A percentile compares a stretch with the other conserved stretches of the same genome.
phyloP scores from a whole-genome alignment of 2,888 invertebrate genomes.

The Orgyia antiqua region DNA sequence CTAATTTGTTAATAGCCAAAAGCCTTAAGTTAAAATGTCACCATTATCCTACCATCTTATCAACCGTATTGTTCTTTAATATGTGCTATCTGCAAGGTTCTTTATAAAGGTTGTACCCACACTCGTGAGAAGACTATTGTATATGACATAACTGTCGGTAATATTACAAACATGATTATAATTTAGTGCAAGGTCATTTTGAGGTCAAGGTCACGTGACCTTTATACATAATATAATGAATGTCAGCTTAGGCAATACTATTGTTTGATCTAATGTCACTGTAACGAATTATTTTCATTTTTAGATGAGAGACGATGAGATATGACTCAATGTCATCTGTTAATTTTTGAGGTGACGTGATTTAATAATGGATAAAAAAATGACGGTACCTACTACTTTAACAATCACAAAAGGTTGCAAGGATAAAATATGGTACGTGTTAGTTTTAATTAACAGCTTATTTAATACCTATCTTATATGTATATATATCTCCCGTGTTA shows the following conservation, averaged over 20 bases:
- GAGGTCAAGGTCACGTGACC: slow-evolving; percentile 40
- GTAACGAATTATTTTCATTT: slow-evolving; percentile 19
- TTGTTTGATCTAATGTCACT: slow-evolving; percentile 24
- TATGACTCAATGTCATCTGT: background rate
- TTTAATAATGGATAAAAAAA: too few relatives aligned
- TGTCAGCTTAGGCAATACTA: slow-evolving; percentile 32
- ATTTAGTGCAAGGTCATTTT: slow-evolving; percentile 59
- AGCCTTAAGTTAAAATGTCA: slow-evolving; percentile 16
- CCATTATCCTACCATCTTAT: slow-evolving; percentile 12
- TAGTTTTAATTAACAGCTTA: too few relatives aligned
- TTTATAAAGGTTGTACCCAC: slow-evolving; percentile 24
- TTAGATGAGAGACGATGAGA: slow-evolving; percentile 16
- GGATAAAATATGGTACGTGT: too few relatives aligned
- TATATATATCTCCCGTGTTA: too few relatives aligned
- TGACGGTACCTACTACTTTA: too few relatives aligned
- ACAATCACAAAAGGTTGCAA: too few relatives aligned
- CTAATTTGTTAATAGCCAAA: background rate
- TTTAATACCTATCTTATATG: too few relatives aligned
- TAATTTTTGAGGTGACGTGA: too few relatives aligned
- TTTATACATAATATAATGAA: too few relatives aligned
- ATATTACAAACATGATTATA: slow-evolving; percentile 49
- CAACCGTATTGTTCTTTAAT: slow-evolving; percentile 21
- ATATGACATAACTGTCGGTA: slow-evolving; percentile 57
- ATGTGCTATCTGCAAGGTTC: slow-evolving; percentile 19
- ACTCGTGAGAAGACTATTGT: slow-evolving; percentile 50